Percentiles rank a stretch among this genome's conserved stretches.
These are phyloP conservation scores for Choreutis nemorana DNA, from an alignment of 2,888 invertebrate genomes.

Conservation along the genomic window DNA sequence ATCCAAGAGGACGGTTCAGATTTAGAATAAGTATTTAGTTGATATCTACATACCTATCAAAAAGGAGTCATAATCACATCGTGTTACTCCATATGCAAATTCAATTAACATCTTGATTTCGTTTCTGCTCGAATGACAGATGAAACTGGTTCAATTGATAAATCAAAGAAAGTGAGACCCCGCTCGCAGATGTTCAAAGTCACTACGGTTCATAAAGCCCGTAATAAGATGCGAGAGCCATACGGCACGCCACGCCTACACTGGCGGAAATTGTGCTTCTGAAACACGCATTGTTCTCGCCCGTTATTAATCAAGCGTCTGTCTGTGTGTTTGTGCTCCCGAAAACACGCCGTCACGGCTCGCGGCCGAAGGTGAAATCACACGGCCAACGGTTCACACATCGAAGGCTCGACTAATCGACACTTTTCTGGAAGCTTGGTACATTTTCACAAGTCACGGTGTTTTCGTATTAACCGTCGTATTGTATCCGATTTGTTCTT, in stretches of 20 bases:
- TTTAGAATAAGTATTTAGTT: too few species aligned
- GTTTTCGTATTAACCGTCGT: too few species aligned
- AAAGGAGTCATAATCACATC: too few species aligned
- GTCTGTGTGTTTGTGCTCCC: constrained; percentile 15
- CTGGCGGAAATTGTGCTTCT: constrained; percentile 33
- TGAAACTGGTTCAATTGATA: too few species aligned
- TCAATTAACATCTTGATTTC: too few species aligned
- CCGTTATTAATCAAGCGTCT: constrained; percentile 27
- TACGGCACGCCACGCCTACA: constrained; percentile 23
- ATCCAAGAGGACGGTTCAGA: too few species aligned
- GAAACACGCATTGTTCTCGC: constrained; percentile 28
- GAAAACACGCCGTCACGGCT: constrained; percentile 10
- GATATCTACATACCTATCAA: too few species aligned
- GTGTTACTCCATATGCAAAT: too few species aligned
- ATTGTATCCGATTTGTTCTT: too few species aligned
- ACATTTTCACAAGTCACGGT: too few species aligned
- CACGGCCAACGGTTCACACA: constrained; percentile 4
- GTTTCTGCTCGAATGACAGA: too few species aligned
- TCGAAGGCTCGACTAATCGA: constrained; percentile 1
- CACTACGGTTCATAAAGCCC: constrained; percentile 1
- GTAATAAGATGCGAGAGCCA: constrained; percentile 12
- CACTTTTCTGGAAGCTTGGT: too few species aligned
- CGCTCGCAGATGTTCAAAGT: constrained; percentile 14
- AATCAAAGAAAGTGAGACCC: constrained; percentile 16
- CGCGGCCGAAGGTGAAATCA: constrained; percentile 11